These are phyloP conservation scores for Tetragonula clypearis DNA, from an alignment of 1,140 invertebrate species.

Conservation along the genomic window DNA sequence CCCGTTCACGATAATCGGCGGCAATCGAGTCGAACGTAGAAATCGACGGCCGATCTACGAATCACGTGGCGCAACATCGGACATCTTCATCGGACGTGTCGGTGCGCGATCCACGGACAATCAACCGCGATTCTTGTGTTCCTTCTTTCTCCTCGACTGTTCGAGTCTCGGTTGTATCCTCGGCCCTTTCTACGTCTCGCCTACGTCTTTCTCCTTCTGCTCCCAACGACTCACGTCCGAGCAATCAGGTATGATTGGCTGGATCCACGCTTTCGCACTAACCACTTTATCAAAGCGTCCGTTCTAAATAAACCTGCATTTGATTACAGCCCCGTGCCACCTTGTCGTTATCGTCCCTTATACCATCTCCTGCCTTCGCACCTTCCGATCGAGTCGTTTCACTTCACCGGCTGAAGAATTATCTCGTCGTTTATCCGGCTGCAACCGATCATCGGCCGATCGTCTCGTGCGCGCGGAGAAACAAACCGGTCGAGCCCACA, in stretches of 20 bases:
- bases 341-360: constrained; percentile 74
- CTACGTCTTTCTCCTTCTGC: constrained; percentile 52
- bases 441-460: constrained; percentile 20
- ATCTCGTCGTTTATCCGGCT: constrained; percentile 51
- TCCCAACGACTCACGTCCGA: constrained; percentile 75
- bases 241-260: constrained; percentile 80
- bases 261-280: constrained; percentile 79
- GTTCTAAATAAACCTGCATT: constrained; percentile 78
- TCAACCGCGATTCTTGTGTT: neutral
- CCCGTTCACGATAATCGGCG: neutral
- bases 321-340: constrained; percentile 72
- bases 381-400: constrained; percentile 56
- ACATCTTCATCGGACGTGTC: constrained; percentile 63
- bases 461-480: neutral
- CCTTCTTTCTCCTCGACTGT: neutral
- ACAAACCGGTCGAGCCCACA: neutral
- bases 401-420: constrained; percentile 47
- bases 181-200: constrained; percentile 13
- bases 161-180: neutral
- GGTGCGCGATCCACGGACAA: constrained; percentile 20
- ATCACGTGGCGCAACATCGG: constrained; percentile 62
- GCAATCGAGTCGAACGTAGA: constrained; percentile 12
- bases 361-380: constrained; percentile 62
- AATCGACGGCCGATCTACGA: constrained; percentile 58
- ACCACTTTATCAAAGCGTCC: constrained; percentile 78